Evolutionary conservation across 2,888 invertebrate genomes (phyloP).

Genomic region (Clanis bilineata): DNA sequence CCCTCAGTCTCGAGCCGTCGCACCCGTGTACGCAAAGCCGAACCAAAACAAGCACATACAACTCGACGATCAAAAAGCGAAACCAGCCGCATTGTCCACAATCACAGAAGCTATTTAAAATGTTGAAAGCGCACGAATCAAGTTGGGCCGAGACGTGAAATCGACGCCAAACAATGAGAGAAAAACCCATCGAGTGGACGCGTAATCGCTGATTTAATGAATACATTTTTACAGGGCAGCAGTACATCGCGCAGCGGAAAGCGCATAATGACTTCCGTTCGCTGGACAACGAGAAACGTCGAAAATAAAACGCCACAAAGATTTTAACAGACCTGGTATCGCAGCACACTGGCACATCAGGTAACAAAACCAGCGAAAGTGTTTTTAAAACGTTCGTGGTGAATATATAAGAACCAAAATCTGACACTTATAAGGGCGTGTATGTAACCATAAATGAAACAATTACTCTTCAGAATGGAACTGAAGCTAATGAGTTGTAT

Average conservation of each 20-base stretch:
- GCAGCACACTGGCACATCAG: slow-evolving; percentile 32
- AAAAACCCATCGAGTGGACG: slow-evolving; percentile 44
- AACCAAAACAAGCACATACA: slow-evolving; percentile 27
- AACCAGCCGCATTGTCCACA: neutral
- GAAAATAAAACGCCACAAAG: slow-evolving; percentile 60
- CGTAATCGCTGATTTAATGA: slow-evolving; percentile 72
- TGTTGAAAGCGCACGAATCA: slow-evolving; percentile 30
- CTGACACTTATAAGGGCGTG: neutral
- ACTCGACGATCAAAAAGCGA: slow-evolving; percentile 13
- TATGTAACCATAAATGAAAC: neutral
- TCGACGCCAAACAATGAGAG: slow-evolving; percentile 45
- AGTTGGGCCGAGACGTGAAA: slow-evolving; percentile 32
- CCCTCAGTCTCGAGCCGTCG: slow-evolving; percentile 32
- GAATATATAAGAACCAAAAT: neutral
- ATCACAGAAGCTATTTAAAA: slow-evolving; percentile 10
- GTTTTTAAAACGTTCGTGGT: neutral
- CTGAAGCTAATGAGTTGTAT: neutral
- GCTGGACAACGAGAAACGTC: slow-evolving; percentile 64
- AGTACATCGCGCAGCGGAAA: slow-evolving; percentile 70
- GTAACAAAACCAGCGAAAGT: slow-evolving; percentile 26
- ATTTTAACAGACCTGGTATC: slow-evolving; percentile 36
- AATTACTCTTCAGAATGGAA: neutral
- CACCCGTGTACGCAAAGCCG: slow-evolving; percentile 30
- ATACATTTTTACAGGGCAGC: slow-evolving; percentile 72
- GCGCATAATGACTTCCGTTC: slow-evolving; percentile 79